phyloP scores from a whole-genome alignment of 2,888 invertebrate species.

The Phorcus lineatus region DNA sequence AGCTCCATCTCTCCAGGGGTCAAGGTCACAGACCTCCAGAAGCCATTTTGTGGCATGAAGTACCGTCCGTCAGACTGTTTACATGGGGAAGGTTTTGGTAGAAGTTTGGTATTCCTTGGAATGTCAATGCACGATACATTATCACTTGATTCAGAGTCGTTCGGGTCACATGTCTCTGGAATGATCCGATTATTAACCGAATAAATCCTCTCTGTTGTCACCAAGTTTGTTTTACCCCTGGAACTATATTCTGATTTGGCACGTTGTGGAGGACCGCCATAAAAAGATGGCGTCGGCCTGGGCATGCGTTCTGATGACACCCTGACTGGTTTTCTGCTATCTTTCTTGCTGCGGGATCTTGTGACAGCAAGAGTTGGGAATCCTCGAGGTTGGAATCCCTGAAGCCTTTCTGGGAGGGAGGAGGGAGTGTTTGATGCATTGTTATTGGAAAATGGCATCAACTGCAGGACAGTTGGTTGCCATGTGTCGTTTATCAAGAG shows the following conservation, averaged over 20 bases:
- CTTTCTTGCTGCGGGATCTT: not conserved
- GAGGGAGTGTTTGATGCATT: slow-evolving; percentile 36
- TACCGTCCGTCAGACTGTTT: slow-evolving; percentile 41
- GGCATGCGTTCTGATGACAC: slow-evolving; percentile 15
- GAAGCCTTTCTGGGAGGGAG: not conserved
- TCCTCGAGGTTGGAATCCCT: not conserved
- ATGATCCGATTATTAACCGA: not conserved
- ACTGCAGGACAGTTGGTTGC: slow-evolving; percentile 60
- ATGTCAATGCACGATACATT: slow-evolving; percentile 1
- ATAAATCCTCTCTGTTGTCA: not conserved
- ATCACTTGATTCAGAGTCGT: not conserved
- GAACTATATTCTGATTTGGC: slow-evolving; percentile 6
- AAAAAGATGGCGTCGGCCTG: not conserved
- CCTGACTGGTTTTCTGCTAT: not conserved
- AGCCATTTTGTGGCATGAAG: slow-evolving; percentile 45
- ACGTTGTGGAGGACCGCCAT: not conserved
- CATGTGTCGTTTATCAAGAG: slow-evolving; percentile 55
- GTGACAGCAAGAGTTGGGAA: slow-evolving; percentile 37
- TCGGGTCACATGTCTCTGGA: not conserved
- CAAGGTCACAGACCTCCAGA: slow-evolving; percentile 46
- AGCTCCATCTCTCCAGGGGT: slow-evolving; percentile 58
- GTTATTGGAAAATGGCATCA: slow-evolving; percentile 61
- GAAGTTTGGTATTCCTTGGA: slow-evolving; percentile 19
- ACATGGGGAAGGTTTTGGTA: slow-evolving; percentile 50
- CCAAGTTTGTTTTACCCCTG: not conserved